Conservation (phyloP, 2,797 vertebrate species). For the Ataeniobius toweri region DNA sequence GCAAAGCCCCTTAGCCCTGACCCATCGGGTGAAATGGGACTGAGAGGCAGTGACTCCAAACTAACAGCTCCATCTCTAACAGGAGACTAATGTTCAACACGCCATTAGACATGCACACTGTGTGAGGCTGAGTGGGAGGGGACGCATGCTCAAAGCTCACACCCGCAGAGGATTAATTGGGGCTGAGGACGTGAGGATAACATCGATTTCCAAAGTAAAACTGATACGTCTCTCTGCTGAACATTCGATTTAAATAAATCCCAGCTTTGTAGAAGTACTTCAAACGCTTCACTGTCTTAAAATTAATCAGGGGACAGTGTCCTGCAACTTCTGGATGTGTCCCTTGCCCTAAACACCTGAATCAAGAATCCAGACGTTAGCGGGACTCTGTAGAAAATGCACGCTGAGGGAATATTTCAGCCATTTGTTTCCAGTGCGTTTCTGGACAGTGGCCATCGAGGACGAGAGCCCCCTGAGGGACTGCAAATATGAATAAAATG, state of each 20-base stretch:
- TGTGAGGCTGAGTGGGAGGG: constrained; percentile 32
- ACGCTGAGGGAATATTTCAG: no score
- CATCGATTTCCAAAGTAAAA: constrained; percentile 5
- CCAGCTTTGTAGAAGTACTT: not conserved
- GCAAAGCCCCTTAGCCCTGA: constrained; percentile 56
- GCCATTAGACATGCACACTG: constrained; percentile 66
- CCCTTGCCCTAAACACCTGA: no score
- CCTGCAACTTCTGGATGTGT: no score
- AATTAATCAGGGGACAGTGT: not conserved
- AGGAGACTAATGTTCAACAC: constrained; percentile 59
- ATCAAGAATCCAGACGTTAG: no score
- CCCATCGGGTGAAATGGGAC: constrained; percentile 57
- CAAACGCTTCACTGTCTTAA: not conserved
- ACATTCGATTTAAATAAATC: not conserved
- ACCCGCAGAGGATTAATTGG: constrained; percentile 15
- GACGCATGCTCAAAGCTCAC: constrained; percentile 48
- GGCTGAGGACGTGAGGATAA: constrained; percentile 13
- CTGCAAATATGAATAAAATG: no score
- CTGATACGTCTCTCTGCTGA: not conserved
- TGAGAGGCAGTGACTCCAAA: constrained; percentile 70
- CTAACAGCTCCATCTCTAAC: constrained; percentile 63
- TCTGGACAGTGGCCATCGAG: no score
- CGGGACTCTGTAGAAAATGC: no score
- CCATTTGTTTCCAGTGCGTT: no score
- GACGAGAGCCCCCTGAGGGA: no score